Percentiles rank a stretch among this genome's conserved stretches.
Conservation (phyloP, 2,888 invertebrate genomes). For the Heteromyza rotundicornis region DNA sequence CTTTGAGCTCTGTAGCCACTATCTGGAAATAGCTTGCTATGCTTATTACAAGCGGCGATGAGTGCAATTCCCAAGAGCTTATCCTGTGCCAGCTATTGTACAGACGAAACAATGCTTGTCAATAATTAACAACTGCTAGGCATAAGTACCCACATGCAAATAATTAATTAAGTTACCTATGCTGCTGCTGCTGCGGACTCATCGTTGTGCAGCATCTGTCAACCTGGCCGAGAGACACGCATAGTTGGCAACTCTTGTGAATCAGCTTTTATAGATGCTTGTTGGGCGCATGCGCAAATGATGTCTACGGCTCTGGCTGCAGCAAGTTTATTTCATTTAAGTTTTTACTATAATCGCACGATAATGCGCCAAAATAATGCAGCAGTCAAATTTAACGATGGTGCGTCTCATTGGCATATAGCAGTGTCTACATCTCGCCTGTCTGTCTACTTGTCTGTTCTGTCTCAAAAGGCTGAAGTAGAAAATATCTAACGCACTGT, state of each 20-base stretch:
- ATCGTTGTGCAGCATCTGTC: neutral
- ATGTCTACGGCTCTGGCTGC: neutral
- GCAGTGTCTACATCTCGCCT: neutral
- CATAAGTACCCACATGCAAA: no score
- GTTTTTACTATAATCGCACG: neutral
- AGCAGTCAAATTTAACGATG: conserved; percentile 15
- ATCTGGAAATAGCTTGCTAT: no score
- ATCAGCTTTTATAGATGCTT: neutral
- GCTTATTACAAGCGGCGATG: no score
- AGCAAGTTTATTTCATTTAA: conserved; percentile 12
- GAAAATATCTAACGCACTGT: conserved; percentile 2
- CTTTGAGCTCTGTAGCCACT: no score
- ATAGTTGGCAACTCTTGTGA: neutral
- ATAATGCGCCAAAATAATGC: conserved; percentile 15
- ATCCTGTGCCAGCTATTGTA: no score
- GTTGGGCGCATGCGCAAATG: neutral
- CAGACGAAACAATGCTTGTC: no score
- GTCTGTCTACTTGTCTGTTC: neutral
- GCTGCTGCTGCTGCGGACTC: neutral
- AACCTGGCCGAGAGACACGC: neutral
- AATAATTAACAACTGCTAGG: no score
- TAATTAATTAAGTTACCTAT: neutral
- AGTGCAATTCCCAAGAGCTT: no score
- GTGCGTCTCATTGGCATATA: conserved; percentile 7
- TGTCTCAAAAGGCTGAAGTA: neutral